Base-by-base conservation (phyloP, 2,888 invertebrate species). In the Hirtodrosophila cameraria region DNA sequence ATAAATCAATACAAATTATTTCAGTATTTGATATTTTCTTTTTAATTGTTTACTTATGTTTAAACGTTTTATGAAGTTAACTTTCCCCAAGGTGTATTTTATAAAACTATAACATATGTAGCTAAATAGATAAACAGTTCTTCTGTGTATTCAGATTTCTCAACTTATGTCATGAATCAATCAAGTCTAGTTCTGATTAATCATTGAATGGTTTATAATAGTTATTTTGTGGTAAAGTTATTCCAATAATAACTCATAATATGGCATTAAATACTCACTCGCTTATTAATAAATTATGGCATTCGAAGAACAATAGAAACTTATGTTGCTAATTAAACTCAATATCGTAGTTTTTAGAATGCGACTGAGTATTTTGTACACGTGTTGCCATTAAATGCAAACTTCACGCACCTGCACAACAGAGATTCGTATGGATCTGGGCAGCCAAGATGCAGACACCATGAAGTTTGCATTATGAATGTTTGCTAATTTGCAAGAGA, bases 401-500 rank as follows among this genome's bases (percentile, higher is more conserved):
- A 43, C 41, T 61, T 43, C 35, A 61, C 48, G 43, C 70, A 69
- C 39, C 66, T 69, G 63, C 11, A 5, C 30, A 13, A 11, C 7
- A 20, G 27, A 25, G 23, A 41, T 60, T 13, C 35, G 23, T 35
- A 15, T 30, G 20, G 30, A 30, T 28, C 25, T 45, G 33, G 53
- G 50, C 62, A 62, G 57, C 42, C 12, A 15, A 46, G 27, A 5
- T 2, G 18, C 18, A 20, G 18, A 20, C 42, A 57, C 28, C 66
- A 30, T 53, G 49, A 68, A 68, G 49, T 50, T 67, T 25, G 36
- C 55, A 59, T 67, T 59, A 53, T 58, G 25, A 43, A 43, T 43
- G 39, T 33, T 30, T 30, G 48, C 33, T 11, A 33, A 18, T 46
- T 36, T 20, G 12, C 18, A 2, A 20, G 5, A 20, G 18, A 20